These are phyloP conservation scores for Sclerurus mexicanus DNA, from an alignment of 2,113 vertebrate genomes.

Conservation along the genomic window DNA sequence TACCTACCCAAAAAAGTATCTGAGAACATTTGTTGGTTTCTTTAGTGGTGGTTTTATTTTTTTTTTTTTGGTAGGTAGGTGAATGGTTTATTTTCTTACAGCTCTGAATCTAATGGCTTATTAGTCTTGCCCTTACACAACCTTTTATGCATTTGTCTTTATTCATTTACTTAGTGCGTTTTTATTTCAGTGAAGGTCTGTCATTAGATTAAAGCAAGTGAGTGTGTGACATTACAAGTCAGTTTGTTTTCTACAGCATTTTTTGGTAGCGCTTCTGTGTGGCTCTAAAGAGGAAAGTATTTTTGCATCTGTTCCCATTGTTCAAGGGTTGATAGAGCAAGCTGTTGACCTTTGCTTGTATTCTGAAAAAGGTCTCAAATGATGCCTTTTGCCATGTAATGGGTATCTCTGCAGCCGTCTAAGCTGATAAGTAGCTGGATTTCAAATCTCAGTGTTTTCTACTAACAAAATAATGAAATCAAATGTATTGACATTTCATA, in stretches of 20 bases:
- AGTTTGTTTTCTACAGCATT: background rate
- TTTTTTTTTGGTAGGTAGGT: background rate
- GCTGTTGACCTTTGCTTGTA: background rate
- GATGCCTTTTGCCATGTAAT: background rate
- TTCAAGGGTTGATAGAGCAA: background rate
- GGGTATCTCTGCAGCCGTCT: background rate
- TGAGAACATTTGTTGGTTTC: background rate
- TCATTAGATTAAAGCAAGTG: background rate
- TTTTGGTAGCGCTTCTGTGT: background rate
- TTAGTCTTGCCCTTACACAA: background rate
- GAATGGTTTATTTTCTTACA: background rate
- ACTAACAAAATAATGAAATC: background rate
- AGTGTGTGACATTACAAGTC: background rate
- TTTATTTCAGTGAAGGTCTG: background rate
- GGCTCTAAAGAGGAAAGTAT: background rate
- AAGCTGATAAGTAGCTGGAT: background rate
- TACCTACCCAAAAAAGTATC: background rate
- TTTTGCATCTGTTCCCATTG: background rate
- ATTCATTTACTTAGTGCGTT: background rate
- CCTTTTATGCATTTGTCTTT: background rate
- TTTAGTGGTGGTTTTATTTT: background rate
- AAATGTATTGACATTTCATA: background rate
- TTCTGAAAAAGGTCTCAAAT: background rate
- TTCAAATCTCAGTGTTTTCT: background rate
- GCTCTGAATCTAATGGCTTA: background rate